Percentiles rank a stretch among this genome's conserved stretches.
phyloP scores from a whole-genome alignment of 1,140 invertebrate genomes.

The Drosophila tsacasi region DNA sequence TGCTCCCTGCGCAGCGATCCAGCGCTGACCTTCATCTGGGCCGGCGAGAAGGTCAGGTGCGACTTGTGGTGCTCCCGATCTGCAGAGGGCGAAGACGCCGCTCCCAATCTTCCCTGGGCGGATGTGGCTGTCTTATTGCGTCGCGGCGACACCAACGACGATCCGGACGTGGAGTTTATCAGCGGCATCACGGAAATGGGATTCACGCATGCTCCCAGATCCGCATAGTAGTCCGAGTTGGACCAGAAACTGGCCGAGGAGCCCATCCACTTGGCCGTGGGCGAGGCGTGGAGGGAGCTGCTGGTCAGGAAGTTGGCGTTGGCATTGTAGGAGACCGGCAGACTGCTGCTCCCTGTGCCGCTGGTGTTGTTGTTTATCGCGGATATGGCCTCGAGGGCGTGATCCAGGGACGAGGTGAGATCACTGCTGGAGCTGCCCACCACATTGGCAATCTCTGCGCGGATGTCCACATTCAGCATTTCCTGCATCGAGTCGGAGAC shows the following conservation, averaged over 20 bases:
- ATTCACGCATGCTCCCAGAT: constrained; percentile 91
- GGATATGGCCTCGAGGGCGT: constrained; percentile 73
- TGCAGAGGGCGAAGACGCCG: constrained; percentile 61
- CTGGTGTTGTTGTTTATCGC: constrained; percentile 55
- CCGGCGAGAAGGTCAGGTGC: constrained; percentile 89
- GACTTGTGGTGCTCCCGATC: constrained; percentile 86
- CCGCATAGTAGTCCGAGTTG: constrained; percentile 90
- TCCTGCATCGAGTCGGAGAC: constrained; percentile 90
- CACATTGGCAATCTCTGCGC: constrained; percentile 91
- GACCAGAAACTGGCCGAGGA: constrained; percentile 89
- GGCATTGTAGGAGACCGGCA: constrained; percentile 52
- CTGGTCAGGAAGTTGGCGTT: constrained; percentile 57
- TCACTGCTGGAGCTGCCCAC: constrained; percentile 88
- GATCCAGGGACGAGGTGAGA: constrained; percentile 85
- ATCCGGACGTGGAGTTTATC: constrained; percentile 59
- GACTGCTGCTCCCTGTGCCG: constrained; percentile 12
- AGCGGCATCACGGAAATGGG: constrained; percentile 90
- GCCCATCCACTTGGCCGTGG: constrained; percentile 85
- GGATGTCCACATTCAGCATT: constrained; percentile 93
- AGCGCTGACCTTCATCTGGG: constrained; percentile 87
- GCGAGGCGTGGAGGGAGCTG: constrained; percentile 63
- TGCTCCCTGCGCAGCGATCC: constrained; percentile 76
- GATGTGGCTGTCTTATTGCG: constrained; percentile 45
- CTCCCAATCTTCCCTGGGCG: constrained; percentile 34
- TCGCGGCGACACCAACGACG: constrained; percentile 45